Conservation (phyloP, 2,888 invertebrate genomes). For the Scaptodrosophila latifasciaeformis region DNA sequence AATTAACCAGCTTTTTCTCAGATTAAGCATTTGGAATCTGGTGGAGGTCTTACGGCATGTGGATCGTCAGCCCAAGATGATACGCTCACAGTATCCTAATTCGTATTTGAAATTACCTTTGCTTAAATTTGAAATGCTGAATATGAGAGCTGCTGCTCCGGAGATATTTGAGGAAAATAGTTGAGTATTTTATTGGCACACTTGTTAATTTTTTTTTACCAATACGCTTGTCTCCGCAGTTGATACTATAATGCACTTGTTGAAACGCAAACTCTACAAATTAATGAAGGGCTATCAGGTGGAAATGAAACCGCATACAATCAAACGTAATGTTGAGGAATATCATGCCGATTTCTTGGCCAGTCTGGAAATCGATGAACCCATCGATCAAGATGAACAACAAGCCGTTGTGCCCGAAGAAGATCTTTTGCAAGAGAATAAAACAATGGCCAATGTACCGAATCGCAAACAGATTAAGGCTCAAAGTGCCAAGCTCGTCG, state of each 20-base stretch:
- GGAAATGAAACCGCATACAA: conserved; percentile 31
- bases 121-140: conserved; percentile 69
- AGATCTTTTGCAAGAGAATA: conserved; percentile 51
- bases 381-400: conserved; percentile 20
- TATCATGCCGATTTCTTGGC: conserved; percentile 62
- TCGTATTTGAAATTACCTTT: conserved; percentile 70
- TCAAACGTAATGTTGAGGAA: conserved; percentile 45
- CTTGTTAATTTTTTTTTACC: no score
- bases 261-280: conserved; percentile 58
- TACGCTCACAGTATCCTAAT: conserved; percentile 64
- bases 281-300: conserved; percentile 58
- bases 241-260: conserved; percentile 53
- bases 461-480: conserved; percentile 72
- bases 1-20: conserved; percentile 24
- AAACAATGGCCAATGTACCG: conserved; percentile 55
- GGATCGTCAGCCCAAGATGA: conserved; percentile 46
- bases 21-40: conserved; percentile 67
- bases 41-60: conserved; percentile 70
- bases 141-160: conserved; percentile 66
- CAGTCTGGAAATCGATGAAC: conserved; percentile 27
- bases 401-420: conserved; percentile 32
- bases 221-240: conserved; percentile 48
- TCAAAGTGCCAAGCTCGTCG: conserved; percentile 70
- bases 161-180: conserved; percentile 67
- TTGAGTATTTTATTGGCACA: no score